A percentile compares a stretch with the other conserved stretches of the same genome.
phyloP scores from a whole-genome alignment of 2,888 invertebrate species.

The Yponomeuta malinellus region DNA sequence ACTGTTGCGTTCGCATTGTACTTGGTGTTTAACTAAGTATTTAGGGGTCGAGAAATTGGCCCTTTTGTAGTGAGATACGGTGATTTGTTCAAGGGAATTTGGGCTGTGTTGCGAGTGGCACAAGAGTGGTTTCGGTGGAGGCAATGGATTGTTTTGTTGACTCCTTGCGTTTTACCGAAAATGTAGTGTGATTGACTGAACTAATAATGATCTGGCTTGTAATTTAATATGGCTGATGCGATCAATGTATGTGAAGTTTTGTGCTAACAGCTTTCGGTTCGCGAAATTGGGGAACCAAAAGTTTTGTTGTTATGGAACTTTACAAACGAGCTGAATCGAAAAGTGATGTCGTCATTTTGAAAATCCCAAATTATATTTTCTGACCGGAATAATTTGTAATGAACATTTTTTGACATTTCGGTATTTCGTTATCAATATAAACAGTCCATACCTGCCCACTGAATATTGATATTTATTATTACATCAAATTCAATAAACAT shows the following conservation, averaged over 20 bases:
- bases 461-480: no score
- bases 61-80: background rate
- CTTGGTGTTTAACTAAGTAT: constrained; percentile 10
- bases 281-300: no score
- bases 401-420: no score
- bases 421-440: no score
- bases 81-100: background rate
- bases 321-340: no score
- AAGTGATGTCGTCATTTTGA: no score
- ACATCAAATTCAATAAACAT: no score
- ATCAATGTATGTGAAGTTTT: background rate
- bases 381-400: no score
- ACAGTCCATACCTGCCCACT: no score
- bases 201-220: constrained; percentile 1
- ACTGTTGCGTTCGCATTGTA: constrained; percentile 9
- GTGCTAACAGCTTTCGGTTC: background rate
- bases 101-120: background rate
- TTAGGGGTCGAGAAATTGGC: background rate
- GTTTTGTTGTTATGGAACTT: no score
- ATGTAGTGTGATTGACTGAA: constrained; percentile 13
- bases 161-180: constrained; percentile 11
- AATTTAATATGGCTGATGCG: background rate
- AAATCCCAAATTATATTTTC: no score
- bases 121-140: background rate
- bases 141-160: background rate